Evolutionary conservation across 2,113 vertebrate species (phyloP), one percentile per base, ranked within the genome.

Genomic region (Prinia subflava): DNA sequence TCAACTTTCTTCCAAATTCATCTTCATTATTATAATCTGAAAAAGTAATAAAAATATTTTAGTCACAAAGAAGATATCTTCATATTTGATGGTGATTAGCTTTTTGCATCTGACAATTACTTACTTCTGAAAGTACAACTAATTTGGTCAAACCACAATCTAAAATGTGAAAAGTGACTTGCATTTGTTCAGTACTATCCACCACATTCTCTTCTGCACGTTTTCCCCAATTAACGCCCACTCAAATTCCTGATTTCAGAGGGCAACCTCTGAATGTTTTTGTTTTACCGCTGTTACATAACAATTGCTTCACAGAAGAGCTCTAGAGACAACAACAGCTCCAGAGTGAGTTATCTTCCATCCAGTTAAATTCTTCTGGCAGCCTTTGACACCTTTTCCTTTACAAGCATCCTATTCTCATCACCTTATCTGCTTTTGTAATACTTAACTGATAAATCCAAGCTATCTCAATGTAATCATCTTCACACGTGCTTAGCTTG

Each of bases 11-110:
- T 97, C 98, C 98, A 97, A 99, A 98, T 97, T 99, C 99, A 96
- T 99, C 99, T 97, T 99, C 99, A n/a, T 98, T 99, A 97, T 98
- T 98, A 98, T 99, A 98, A 97, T 99, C 99, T 99, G 96, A 84
- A 95, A 98, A 96, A n/a, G 64, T 35, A 97, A 98, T 82, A 82
- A 96, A 90, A 95, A 63, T 68, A 57, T 73, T 96, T 92, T 86
- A 87, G 89, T 93, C 59, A 83, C 71, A 90, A 83, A 93, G 90
- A 91, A 76, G 27, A 55, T 18, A 95, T 52, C 37, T 92, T 91
- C 77, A 65, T 85, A 79, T 68, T 90, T 93, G 27, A 87, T 42
- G 95, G 21, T 42, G 41, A 95, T 83, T 52, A 84, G 30, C 25
- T 47, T 94, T 93, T 93, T 95, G 27, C 95, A 47, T 91, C 2